A percentile compares a stretch with the other conserved stretches of the same genome.
These are phyloP conservation scores for Leptodactylus fallax DNA, from an alignment of 2,797 vertebrate genomes.

Conservation along the genomic window DNA sequence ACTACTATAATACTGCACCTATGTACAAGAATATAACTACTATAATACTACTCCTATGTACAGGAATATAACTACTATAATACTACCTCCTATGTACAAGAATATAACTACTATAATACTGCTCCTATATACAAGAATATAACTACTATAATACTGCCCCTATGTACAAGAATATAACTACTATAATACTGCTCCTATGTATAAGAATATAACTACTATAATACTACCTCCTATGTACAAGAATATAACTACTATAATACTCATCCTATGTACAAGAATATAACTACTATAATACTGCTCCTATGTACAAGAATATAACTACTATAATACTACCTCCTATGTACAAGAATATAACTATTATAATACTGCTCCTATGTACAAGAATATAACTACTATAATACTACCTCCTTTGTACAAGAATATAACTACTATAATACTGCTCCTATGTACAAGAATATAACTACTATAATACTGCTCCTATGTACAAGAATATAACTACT, in stretches of 20 bases:
- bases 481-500: conserved; percentile 1
- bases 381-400: too few species aligned
- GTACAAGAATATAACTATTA: conserved; percentile 11
- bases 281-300: background rate
- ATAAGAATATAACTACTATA: background rate
- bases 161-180: conserved; percentile 3
- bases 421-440: too few species aligned
- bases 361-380: conserved; percentile 7
- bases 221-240: background rate
- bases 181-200: background rate
- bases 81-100: background rate
- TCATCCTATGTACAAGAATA: background rate
- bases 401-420: too few species aligned
- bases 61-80: background rate
- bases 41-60: background rate
- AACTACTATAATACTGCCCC: conserved; percentile 1
- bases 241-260: conserved; percentile 7
- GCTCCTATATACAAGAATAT: background rate
- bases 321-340: conserved; percentile 13
- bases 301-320: conserved; percentile 5
- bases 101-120: conserved; percentile 10
- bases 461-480: conserved; percentile 5
- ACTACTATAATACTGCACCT: background rate
- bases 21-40: background rate
- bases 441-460: background rate